phyloP scores from a whole-genome alignment of 2,888 invertebrate species.

The Tipula unca region DNA sequence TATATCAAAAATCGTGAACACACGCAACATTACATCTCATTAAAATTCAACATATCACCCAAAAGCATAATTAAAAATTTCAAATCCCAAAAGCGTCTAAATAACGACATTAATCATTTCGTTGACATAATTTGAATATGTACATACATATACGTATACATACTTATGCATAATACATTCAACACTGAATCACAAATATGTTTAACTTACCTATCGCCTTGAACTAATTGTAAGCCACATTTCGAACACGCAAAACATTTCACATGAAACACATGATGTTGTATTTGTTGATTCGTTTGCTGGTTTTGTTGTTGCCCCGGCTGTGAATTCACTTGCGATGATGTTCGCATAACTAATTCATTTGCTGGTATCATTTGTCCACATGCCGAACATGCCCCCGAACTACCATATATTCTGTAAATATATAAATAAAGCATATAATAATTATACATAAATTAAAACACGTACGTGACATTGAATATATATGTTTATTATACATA shows the following conservation, averaged over 20 bases:
- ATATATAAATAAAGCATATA: not conserved
- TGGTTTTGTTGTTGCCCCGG: constrained; percentile 41
- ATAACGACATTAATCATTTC: too few species aligned
- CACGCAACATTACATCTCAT: too few species aligned
- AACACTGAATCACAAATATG: not conserved
- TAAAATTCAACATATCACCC: too few species aligned
- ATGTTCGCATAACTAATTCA: constrained; percentile 80
- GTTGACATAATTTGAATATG: too few species aligned
- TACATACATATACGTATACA: too few species aligned
- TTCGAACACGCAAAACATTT: constrained; percentile 94
- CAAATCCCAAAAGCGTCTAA: too few species aligned
- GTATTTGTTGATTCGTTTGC: constrained; percentile 44
- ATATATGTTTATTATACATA: not conserved
- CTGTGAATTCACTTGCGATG: constrained; percentile 32
- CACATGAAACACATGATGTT: constrained; percentile 80
- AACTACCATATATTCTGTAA: constrained; percentile 82
- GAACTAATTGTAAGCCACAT: constrained; percentile 78
- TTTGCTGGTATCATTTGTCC: constrained; percentile 86
- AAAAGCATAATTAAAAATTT: too few species aligned
- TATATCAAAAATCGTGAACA: too few species aligned
- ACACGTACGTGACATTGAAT: not conserved
- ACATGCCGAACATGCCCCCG: constrained; percentile 86
- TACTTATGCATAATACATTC: too few species aligned
- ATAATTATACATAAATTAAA: not conserved
- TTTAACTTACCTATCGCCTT: constrained; percentile 70